Percentiles rank a stretch among this genome's conserved stretches.
phyloP scores from a whole-genome alignment of 2,888 invertebrate species.

The Urechis unicinctus region DNA sequence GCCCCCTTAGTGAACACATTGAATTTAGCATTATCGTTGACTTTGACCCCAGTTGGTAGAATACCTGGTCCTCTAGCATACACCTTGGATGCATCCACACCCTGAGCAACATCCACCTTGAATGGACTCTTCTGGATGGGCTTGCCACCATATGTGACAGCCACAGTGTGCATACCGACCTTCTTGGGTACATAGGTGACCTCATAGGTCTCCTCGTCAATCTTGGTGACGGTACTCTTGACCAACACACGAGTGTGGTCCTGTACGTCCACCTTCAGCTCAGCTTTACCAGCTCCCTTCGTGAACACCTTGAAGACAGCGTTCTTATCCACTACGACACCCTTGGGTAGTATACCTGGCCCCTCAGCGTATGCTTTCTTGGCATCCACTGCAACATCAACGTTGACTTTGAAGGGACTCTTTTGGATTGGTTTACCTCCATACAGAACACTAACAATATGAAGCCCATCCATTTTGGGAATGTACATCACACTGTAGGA shows the following conservation, averaged over 20 bases:
- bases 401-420: constrained; percentile 74
- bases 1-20: constrained; percentile 72
- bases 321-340: constrained; percentile 71
- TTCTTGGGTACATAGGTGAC: constrained; percentile 68
- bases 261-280: constrained; percentile 68
- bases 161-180: constrained; percentile 72
- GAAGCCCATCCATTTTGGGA: constrained; percentile 52
- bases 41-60: constrained; percentile 67
- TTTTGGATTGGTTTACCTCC: constrained; percentile 75
- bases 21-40: constrained; percentile 72
- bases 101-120: constrained; percentile 66
- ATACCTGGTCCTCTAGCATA: constrained; percentile 75
- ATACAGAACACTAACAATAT: constrained; percentile 45
- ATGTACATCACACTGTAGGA: constrained; percentile 67
- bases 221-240: constrained; percentile 59
- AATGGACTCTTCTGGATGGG: constrained; percentile 78
- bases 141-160: constrained; percentile 71
- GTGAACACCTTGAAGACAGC: constrained; percentile 75
- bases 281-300: constrained; percentile 70
- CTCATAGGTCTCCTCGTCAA: constrained; percentile 63
- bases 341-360: constrained; percentile 71
- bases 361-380: constrained; percentile 75
- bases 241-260: not conserved
- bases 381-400: constrained; percentile 65
- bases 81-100: constrained; percentile 71